Percentiles rank a stretch among this genome's conserved stretches.
These are phyloP conservation scores for Stigmatopora argus DNA, from an alignment of 2,113 vertebrate species.

Conservation along the genomic window DNA sequence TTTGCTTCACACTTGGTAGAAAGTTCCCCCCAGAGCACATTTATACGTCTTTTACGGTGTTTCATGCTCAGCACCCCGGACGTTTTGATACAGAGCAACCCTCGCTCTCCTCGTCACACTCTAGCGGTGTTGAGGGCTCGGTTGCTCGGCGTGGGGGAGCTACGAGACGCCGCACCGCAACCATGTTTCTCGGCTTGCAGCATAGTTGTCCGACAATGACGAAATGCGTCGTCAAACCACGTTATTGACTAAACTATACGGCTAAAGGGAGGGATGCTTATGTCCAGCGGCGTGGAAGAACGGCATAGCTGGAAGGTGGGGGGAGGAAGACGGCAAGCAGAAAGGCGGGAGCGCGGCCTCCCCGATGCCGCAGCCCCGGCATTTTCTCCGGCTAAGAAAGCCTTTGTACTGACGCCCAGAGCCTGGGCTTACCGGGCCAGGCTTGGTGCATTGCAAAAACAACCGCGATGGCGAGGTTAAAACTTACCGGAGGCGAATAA, in stretches of 20 bases:
- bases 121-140: slow-evolving; percentile 61
- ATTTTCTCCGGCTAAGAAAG: slow-evolving; percentile 66
- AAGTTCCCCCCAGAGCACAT: slow-evolving; percentile 33
- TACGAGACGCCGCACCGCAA: slow-evolving; percentile 75
- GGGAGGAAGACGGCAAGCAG: slow-evolving; percentile 42
- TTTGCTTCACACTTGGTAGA: slow-evolving; percentile 41
- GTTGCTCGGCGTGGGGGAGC: slow-evolving; percentile 57
- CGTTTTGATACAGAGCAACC: slow-evolving; percentile 32
- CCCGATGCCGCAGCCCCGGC: slow-evolving; percentile 67
- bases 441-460: neutral
- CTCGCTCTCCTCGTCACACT: slow-evolving; percentile 55
- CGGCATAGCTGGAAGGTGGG: slow-evolving; percentile 6
- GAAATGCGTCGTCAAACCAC: fast-evolving
- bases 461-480: neutral
- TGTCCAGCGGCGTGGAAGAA: neutral
- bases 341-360: slow-evolving; percentile 66
- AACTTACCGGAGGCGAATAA: slow-evolving; percentile 38
- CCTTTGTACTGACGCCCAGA: slow-evolving; percentile 60
- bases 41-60: neutral
- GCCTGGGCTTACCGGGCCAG: slow-evolving; percentile 12
- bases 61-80: slow-evolving; percentile 4
- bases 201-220: slow-evolving; percentile 40
- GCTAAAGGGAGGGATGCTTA: neutral
- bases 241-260: neutral
- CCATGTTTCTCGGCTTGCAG: slow-evolving; percentile 64